These are phyloP conservation scores for Manis javanica DNA, from an alignment of 2,797 vertebrate genomes.

Conservation along the genomic window DNA sequence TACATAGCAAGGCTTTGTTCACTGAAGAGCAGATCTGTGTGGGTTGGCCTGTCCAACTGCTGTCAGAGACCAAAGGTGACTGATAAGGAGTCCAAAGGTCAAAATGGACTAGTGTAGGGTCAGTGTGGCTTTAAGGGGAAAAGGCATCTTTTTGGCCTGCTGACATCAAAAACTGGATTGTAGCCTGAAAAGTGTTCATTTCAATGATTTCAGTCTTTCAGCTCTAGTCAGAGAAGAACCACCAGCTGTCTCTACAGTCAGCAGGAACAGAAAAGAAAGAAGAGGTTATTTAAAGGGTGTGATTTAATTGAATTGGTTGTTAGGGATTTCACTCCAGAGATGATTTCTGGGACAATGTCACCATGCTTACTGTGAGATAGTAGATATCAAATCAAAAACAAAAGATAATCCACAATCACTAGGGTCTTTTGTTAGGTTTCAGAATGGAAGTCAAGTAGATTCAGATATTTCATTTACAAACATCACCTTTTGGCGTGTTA, in stretches of 20 bases:
- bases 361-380: conserved; percentile 73
- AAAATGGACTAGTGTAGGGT: conserved; percentile 30
- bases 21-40: not conserved
- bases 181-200: not conserved
- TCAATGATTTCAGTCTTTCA: conserved; percentile 60
- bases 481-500: conserved; percentile 39
- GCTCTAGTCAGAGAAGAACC: conserved; percentile 4
- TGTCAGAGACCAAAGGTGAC: not conserved
- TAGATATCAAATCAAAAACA: conserved; percentile 75
- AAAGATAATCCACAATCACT: conserved; percentile 58
- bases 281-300: conserved; percentile 50
- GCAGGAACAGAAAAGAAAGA: conserved; percentile 57
- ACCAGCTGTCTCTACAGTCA: not conserved
- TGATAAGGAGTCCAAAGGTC: conserved; percentile 39
- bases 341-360: conserved; percentile 41
- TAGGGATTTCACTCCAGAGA: conserved; percentile 51
- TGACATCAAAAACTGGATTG: conserved; percentile 59
- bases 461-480: conserved; percentile 76
- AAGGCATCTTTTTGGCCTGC: not conserved
- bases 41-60: not conserved
- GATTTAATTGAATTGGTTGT: conserved; percentile 56
- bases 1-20: conserved; percentile 61
- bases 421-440: conserved; percentile 65
- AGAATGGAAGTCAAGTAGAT: conserved; percentile 69
- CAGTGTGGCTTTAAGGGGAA: not conserved